phyloP scores from a whole-genome alignment of 2,113 vertebrate genomes.

The rabbit (Oryctolagus cuniculus) region mOryCun1.1 NC_091445.1:69961501-69962000 shows the following conservation, averaged over 20 bases:
- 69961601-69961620: conserved; percentile 48
- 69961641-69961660: conserved; percentile 38
- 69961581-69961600: conserved; percentile 38
- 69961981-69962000: too few relatives aligned
- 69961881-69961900: background rate
- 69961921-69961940: too few relatives aligned
- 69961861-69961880: background rate
- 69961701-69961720: background rate
- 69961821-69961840: background rate
- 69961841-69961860: background rate
- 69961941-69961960: too few relatives aligned
- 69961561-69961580: background rate
- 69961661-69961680: conserved; percentile 4
- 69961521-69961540: background rate
- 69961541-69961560: background rate
- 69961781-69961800: background rate
- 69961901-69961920: background rate
- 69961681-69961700: background rate
- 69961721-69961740: background rate
- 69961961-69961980: too few relatives aligned
- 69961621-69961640: conserved; percentile 48
- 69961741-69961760: background rate
- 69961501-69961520: background rate
- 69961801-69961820: conserved; percentile 1
- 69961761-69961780: background rate